Evolutionary conservation across 2,888 invertebrate genomes (phyloP).

Genomic region (Rhagonycha fulva): DNA sequence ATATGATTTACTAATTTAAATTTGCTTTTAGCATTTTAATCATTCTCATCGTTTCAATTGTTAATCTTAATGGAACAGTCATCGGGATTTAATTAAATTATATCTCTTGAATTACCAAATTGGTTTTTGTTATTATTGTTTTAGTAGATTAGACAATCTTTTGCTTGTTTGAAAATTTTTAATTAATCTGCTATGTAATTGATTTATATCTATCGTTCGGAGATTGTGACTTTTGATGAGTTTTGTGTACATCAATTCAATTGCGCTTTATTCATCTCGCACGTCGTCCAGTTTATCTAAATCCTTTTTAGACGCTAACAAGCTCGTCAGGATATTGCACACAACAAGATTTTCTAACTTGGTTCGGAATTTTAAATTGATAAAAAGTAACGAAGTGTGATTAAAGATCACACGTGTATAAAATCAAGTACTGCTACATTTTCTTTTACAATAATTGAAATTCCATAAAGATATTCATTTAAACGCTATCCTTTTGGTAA

Average conservation of each 20-base stretch:
- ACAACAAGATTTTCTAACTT: slow-evolving; percentile 5
- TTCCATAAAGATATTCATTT: neutral
- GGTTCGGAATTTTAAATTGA: slow-evolving; percentile 9
- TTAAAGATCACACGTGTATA: slow-evolving; percentile 8
- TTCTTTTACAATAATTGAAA: neutral
- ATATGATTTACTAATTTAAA: neutral
- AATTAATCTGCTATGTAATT: slow-evolving; percentile 26
- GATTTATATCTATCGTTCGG: slow-evolving; percentile 17
- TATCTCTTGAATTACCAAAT: slow-evolving; percentile 35
- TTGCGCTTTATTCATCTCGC: slow-evolving; percentile 6
- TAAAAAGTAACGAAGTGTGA: slow-evolving; percentile 9
- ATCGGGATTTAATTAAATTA: slow-evolving; percentile 40
- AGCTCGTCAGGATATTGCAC: slow-evolving; percentile 14
- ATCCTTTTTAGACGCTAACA: slow-evolving; percentile 14
- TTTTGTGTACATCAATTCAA: slow-evolving; percentile 12
- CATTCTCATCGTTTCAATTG: slow-evolving; percentile 8
- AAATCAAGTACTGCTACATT: neutral
- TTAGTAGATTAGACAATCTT: slow-evolving; percentile 34
- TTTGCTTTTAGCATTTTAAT: slow-evolving; percentile 3
- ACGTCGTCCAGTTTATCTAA: slow-evolving; percentile 5
- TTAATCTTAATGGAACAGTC: slow-evolving; percentile 28
- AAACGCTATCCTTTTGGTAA: neutral
- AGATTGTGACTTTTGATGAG: slow-evolving; percentile 2
- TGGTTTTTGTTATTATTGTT: slow-evolving; percentile 39
- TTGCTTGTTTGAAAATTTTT: slow-evolving; percentile 32